Evolutionary conservation across 2,888 invertebrate species (phyloP), one percentile per base, ranked within the genome.

Genomic region (Notocelia uddmanniana): DNA sequence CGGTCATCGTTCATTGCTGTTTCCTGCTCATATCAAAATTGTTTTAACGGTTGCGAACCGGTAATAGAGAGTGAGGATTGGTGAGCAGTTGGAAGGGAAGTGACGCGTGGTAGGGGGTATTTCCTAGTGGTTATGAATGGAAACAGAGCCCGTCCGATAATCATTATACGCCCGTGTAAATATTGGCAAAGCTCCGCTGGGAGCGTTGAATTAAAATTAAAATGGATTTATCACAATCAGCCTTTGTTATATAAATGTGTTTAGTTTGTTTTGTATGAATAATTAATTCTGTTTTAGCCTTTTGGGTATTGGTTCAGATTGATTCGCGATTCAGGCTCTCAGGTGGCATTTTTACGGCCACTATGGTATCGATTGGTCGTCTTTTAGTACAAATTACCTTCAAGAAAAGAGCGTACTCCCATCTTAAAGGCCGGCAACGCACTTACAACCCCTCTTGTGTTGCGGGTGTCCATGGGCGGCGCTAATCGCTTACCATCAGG

Each of bases 91-190:
- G 73, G 69, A 74, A 45, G n/a, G 26, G 10, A 13, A 8, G 31
- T 3, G 31, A 19, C 34, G 0, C 13, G 41, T 60, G 54, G 34
- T 67, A 11, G 11, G 18, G 26, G 78, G 81, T 83, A 79, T 80
- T 83, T 82, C 82, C 82, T 77, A 84, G 85, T 79, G 85, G 87
- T 86, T 86, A 85, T 86, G 86, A 87, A 87, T 86, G 87, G 84
- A 86, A 86, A 83, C 81, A 81, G 81, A 81, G 84, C 77, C 77
- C 79, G 82, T 78, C 80, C 81, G 84, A 80, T 81, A 83, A 83
- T 85, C 86, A 85, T 88, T 88, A 74, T 86, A 83, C 80, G 77
- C 80, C 77, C 79, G 79, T 80, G 83, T 84, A 85, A 88, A 89
- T 88, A 87, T 89, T 87, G 84, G 83, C 82, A 74, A 78, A 77